These are phyloP conservation scores for Cosmia trapezina DNA, from an alignment of 2,888 invertebrate genomes.

Conservation along the genomic window DNA sequence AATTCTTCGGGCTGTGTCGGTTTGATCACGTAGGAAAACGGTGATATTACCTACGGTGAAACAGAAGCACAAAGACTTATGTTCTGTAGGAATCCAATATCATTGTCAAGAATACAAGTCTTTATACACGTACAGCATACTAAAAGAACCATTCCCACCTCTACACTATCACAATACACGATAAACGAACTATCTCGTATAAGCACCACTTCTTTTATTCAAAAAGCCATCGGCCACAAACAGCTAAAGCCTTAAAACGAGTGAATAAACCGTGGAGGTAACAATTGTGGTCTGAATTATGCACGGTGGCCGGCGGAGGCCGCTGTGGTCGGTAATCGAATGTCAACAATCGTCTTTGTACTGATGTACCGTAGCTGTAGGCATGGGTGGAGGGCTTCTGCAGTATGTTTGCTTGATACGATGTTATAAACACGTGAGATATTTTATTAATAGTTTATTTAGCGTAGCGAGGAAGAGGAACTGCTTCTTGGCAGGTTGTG, in stretches of 20 bases:
- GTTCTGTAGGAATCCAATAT: neutral
- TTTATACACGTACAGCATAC: neutral
- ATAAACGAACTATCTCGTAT: conserved; percentile 23
- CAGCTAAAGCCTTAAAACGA: conserved; percentile 50
- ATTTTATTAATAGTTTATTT: neutral
- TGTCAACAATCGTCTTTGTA: conserved; percentile 67
- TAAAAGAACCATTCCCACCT: conserved; percentile 1
- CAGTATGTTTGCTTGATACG: neutral
- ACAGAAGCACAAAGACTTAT: neutral
- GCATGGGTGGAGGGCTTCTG: neutral
- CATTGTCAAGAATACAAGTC: neutral
- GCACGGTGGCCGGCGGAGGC: conserved; percentile 53
- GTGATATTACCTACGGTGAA: neutral
- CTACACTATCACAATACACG: conserved; percentile 19
- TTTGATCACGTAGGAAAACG: too few relatives aligned
- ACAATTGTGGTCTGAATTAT: conserved; percentile 70
- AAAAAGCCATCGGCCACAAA: conserved; percentile 46
- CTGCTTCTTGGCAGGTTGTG: too few relatives aligned
- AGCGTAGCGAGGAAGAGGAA: neutral
- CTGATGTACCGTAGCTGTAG: conserved; percentile 5
- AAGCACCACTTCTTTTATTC: conserved; percentile 46
- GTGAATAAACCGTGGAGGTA: conserved; percentile 63
- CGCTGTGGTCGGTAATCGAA: conserved; percentile 69
- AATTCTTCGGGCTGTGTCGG: too few relatives aligned
- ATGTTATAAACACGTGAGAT: neutral